phyloP scores from a whole-genome alignment of 2,797 vertebrate genomes.

The Trachops cirrhosus region DNA sequence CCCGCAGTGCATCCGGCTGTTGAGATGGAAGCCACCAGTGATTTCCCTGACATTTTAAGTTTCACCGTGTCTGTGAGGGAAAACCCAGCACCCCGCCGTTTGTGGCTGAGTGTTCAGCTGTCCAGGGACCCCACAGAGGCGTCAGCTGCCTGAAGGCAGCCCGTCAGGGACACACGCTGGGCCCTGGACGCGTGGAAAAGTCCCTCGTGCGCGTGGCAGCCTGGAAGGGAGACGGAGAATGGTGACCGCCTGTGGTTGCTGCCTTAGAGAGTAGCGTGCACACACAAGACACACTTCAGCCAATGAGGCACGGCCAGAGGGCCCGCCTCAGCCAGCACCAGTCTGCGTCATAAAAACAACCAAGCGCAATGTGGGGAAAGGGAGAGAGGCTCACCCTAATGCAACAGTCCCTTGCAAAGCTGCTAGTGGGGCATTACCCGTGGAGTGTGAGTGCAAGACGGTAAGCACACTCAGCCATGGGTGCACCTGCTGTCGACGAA shows the following conservation, averaged over 20 bases:
- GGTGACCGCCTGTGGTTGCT: fast-evolving
- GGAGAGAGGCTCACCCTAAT: too few species aligned
- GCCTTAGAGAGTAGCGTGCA: neutral
- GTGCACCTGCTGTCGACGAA: fast-evolving
- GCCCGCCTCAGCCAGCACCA: too few species aligned
- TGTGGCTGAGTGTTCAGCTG: neutral
- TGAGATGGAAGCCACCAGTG: neutral
- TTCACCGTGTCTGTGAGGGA: neutral
- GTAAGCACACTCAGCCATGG: fast-evolving
- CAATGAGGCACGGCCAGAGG: too few species aligned
- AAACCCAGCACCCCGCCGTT: too few species aligned
- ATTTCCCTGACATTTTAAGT: neutral
- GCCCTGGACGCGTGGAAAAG: too few species aligned
- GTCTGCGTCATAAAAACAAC: too few species aligned
- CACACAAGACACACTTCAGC: too few species aligned
- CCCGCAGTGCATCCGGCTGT: fast-evolving
- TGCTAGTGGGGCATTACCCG: fast-evolving
- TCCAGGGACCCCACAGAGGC: neutral
- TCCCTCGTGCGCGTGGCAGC: too few species aligned
- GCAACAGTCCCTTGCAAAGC: too few species aligned
- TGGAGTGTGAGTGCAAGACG: fast-evolving
- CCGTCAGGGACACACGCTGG: neutral
- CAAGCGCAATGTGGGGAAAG: fast-evolving
- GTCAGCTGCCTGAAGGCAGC: neutral
- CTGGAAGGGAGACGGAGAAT: fast-evolving